Evolutionary conservation across 2,797 vertebrate species (phyloP).

Genomic region (Cuniculus paca): DNA sequence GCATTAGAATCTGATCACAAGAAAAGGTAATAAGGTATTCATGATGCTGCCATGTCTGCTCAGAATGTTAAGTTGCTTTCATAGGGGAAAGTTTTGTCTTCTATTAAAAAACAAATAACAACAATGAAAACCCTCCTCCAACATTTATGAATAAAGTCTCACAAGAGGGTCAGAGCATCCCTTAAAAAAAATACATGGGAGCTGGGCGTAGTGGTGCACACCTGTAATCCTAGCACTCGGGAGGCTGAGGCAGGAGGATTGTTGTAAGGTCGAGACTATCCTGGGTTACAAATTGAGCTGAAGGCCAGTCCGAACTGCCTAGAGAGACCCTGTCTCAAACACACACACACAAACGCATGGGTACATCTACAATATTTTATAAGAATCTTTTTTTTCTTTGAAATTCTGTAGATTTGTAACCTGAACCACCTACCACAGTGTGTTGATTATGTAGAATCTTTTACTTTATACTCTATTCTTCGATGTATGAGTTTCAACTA

Average conservation of each 20-base stretch:
- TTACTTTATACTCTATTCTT: conserved; percentile 52
- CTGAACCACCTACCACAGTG: neutral
- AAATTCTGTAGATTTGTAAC: conserved; percentile 11
- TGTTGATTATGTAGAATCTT: conserved; percentile 23
- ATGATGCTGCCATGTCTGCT: neutral
- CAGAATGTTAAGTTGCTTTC: neutral
- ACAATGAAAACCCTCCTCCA: neutral
- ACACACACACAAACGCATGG: too few species aligned
- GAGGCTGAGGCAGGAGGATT: too few species aligned
- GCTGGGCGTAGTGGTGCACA: too few species aligned
- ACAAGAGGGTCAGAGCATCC: neutral
- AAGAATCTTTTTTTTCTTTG: neutral
- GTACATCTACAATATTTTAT: neutral
- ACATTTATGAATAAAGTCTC: neutral
- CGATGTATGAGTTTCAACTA: conserved; percentile 33
- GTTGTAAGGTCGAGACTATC: too few species aligned
- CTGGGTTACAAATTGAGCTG: too few species aligned
- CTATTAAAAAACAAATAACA: neutral
- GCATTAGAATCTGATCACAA: neutral
- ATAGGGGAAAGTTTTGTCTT: neutral
- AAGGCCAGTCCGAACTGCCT: too few species aligned
- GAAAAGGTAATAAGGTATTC: neutral
- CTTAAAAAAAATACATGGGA: conserved; percentile 10
- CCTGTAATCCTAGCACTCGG: too few species aligned
- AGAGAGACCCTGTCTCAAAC: too few species aligned